Percentiles rank a stretch among this genome's conserved stretches.
Evolutionary conservation across 2,888 invertebrate genomes (phyloP).

Genomic region (Galerucella pusilla): DNA sequence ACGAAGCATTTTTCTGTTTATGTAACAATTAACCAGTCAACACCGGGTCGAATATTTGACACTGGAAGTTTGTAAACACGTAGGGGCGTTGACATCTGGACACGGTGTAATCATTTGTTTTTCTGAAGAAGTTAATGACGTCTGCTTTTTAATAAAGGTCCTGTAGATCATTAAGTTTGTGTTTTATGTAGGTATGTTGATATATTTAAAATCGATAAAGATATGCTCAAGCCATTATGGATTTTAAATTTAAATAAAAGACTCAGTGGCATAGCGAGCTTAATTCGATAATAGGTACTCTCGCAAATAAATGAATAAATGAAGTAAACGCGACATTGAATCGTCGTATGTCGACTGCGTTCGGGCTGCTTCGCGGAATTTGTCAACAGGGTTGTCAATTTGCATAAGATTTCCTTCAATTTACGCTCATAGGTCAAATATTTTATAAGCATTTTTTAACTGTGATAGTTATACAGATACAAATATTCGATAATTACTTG

Average conservation of each 20-base stretch:
- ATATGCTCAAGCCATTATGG: not conserved
- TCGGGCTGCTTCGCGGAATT: no score
- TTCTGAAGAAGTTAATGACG: constrained; percentile 19
- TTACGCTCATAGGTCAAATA: no score
- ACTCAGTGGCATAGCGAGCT: no score
- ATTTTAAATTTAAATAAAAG: not conserved
- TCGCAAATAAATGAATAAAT: no score
- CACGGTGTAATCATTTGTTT: constrained; percentile 35
- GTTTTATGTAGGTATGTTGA: not conserved
- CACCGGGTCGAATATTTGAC: constrained; percentile 55
- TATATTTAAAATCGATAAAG: not conserved
- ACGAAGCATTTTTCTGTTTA: constrained; percentile 53
- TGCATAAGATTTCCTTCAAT: no score
- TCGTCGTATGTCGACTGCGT: no score
- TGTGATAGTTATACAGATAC: no score
- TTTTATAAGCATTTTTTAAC: no score
- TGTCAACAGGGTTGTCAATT: no score
- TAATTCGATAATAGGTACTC: no score
- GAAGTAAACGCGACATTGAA: no score
- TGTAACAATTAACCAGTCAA: constrained; percentile 54
- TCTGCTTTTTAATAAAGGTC: constrained; percentile 23
- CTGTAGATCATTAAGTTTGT: constrained; percentile 5
- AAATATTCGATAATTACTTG: no score
- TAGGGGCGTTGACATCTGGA: constrained; percentile 42
- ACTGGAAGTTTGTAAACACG: constrained; percentile 44